Base-by-base conservation (phyloP, 2,888 invertebrate genomes). In the Plebejus argus region DNA sequence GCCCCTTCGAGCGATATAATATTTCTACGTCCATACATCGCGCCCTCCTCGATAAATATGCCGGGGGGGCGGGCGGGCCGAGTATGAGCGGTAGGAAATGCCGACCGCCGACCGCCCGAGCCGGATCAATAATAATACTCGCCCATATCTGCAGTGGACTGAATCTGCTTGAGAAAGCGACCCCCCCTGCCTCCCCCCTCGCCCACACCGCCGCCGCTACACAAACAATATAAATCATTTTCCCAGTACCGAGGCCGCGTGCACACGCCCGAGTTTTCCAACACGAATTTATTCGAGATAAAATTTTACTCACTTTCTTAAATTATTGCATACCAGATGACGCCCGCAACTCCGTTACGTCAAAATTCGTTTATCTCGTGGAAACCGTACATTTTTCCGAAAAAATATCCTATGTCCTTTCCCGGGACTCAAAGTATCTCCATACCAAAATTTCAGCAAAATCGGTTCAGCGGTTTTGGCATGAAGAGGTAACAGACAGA, bases 121-220 rank as follows among this genome's bases (percentile, higher is more conserved):
- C 88, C 89, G 93, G 94, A 93, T 94, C 94, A 91, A 94, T 94
- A 93, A 94, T 94, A 94, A 94, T 92, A 93, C 93, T 92, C 91
- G 92, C 87, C 91, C 92, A 93, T 93, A 93, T 93, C 94, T 93
- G 93, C 93, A 93, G 93, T 91, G 93, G 92, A 92, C 92, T 89
- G 91, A 90, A 92, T 90, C 90, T 91, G 91, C 92, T 93, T 91
- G 92, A 92, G 93, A 90, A 92, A 90, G 87, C 90, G 83, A 81
- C 88, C 87, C 85, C 81, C 80, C 84, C 81, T 81, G 82, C 80
- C 83, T 84, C 53, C 53, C 80, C 85, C 80, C 84, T 85, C 79
- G 70, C 71, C 77, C 79, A 77, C 81, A 77, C 79, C 80, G 79
- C 77, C 85, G 84, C 85, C 87, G 86, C 89, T 90, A 89, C 89